Evolutionary conservation across 2,888 invertebrate genomes (phyloP).

Genomic region (Toxonevra muliebris): DNA sequence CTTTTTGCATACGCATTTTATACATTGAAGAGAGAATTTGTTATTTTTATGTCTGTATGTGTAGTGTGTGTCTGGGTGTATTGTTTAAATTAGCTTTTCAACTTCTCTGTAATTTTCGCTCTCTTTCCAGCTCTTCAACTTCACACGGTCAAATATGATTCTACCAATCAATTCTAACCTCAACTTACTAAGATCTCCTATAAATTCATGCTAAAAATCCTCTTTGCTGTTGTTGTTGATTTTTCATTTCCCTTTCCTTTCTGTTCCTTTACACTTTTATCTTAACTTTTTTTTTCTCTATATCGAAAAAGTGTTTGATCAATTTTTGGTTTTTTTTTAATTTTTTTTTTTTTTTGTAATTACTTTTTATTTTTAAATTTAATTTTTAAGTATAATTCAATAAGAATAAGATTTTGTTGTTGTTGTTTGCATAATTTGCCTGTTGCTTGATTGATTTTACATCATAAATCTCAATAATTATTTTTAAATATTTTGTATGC

Average conservation of each 20-base stretch:
- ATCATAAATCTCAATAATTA: constrained; percentile 28
- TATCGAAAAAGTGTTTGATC: not conserved
- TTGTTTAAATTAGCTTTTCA: too few species aligned
- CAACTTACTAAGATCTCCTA: too few species aligned
- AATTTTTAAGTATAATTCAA: constrained; percentile 53
- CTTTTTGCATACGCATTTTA: too few species aligned
- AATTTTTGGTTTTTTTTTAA: not conserved
- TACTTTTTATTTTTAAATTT: not conserved
- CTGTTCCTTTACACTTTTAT: not conserved
- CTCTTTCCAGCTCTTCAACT: too few species aligned
- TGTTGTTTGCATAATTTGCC: constrained; percentile 42
- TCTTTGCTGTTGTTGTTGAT: constrained; percentile 10
- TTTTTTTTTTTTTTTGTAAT: not conserved
- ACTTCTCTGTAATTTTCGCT: too few species aligned
- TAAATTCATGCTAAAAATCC: too few species aligned
- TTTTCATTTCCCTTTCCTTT: constrained; percentile 19
- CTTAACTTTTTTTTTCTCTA: not conserved
- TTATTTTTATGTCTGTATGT: too few species aligned
- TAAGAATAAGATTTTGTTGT: constrained; percentile 61
- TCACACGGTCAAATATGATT: too few species aligned
- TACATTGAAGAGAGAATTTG: too few species aligned
- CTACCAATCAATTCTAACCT: too few species aligned
- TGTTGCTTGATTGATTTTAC: constrained; percentile 27
- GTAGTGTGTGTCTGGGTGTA: too few species aligned
- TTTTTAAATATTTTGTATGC: constrained; percentile 9